Percentiles rank a stretch among this genome's conserved stretches.
Conservation (phyloP, 2,113 vertebrate species). For the Bufo bufo region DNA sequence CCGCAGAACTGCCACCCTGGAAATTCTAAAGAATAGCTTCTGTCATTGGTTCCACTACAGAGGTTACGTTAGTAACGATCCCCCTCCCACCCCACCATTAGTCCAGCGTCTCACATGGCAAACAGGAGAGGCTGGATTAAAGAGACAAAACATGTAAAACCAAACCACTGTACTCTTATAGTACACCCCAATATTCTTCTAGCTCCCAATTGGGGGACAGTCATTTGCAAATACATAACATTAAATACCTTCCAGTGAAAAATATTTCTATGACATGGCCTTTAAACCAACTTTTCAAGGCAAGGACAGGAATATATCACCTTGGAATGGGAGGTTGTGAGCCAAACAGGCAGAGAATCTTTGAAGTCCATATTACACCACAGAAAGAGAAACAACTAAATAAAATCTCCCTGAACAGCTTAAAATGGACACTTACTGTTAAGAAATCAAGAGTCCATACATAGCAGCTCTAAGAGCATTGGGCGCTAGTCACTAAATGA, state of each 20-base stretch:
- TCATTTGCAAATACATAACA: background rate
- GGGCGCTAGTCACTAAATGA: background rate
- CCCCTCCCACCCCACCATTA: conserved; percentile 27
- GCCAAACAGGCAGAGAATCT: background rate
- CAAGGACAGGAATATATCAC: background rate
- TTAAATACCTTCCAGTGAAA: background rate
- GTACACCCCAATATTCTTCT: background rate
- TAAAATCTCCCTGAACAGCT: background rate
- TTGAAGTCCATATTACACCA: background rate
- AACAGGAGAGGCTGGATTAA: conserved; percentile 56
- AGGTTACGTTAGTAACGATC: conserved; percentile 62
- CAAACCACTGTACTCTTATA: conserved; percentile 15
- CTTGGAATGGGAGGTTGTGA: background rate
- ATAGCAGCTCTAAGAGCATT: background rate
- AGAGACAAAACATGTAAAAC: conserved; percentile 3
- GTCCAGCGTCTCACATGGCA: conserved; percentile 56
- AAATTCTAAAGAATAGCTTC: conserved; percentile 96
- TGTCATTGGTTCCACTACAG: conserved; percentile 90
- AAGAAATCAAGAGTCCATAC: background rate
- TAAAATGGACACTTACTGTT: background rate
- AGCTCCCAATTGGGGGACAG: background rate
- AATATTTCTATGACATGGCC: too few relatives aligned
- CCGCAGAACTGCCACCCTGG: conserved; percentile 88
- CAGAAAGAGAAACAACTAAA: background rate
- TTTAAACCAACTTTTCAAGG: background rate